Evolutionary conservation across 2,888 invertebrate genomes (phyloP).

Genomic region (Nemapogon koenigi): DNA sequence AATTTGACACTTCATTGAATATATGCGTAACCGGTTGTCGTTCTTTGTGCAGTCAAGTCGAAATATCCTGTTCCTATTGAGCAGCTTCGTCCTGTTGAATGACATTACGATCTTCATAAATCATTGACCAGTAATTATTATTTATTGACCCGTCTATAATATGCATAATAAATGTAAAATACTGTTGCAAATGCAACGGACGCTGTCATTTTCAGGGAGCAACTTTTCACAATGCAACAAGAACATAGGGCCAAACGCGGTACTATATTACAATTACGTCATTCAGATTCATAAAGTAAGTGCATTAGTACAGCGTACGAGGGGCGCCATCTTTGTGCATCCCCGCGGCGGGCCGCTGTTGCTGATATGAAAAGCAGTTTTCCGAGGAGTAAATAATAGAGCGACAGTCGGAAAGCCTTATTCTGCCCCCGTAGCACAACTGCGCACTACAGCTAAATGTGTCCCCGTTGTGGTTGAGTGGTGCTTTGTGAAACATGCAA

Average conservation of each 20-base stretch:
- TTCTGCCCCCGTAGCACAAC: constrained; percentile 17
- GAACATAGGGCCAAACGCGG: constrained; percentile 32
- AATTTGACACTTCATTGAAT: constrained; percentile 23
- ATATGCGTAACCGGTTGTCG: not conserved
- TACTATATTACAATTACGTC: constrained; percentile 49
- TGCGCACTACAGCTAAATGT: constrained; percentile 24
- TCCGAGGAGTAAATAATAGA: constrained; percentile 48
- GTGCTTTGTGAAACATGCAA: constrained; percentile 14
- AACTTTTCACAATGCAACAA: constrained; percentile 24
- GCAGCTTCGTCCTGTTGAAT: no score
- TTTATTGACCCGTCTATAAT: no score
- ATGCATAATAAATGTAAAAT: no score
- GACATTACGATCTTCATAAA: no score
- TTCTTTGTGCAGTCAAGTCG: not conserved
- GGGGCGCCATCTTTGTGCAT: constrained; percentile 40
- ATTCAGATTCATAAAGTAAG: constrained; percentile 47
- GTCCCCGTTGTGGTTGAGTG: constrained; percentile 17
- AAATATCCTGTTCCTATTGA: no score
- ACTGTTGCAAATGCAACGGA: no score
- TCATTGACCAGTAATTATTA: no score
- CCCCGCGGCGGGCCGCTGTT: constrained; percentile 39
- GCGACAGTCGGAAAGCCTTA: constrained; percentile 30
- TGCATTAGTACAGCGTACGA: constrained; percentile 42
- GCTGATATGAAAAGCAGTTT: constrained; percentile 57
- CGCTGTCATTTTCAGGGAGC: constrained; percentile 3